These are phyloP conservation scores for Heteronetta atricapilla DNA, from an alignment of 2,113 vertebrate genomes.

Conservation along the genomic window DNA sequence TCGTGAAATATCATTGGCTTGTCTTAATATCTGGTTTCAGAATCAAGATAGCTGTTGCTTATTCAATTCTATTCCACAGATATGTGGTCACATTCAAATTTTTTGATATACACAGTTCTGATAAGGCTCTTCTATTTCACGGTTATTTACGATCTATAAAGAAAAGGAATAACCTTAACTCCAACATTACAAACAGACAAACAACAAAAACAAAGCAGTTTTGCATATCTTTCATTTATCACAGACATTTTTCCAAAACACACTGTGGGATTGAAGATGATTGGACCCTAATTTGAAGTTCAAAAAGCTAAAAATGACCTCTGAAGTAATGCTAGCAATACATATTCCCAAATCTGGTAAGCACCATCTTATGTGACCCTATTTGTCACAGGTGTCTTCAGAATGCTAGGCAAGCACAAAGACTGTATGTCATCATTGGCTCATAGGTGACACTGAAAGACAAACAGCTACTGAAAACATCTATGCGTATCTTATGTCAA, in stretches of 20 bases:
- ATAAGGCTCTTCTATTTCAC: background rate
- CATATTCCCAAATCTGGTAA: conserved; percentile 18
- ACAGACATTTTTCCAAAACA: background rate
- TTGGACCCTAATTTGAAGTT: background rate
- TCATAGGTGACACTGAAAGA: background rate
- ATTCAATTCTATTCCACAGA: background rate
- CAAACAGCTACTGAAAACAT: conserved; percentile 3
- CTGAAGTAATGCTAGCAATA: conserved; percentile 44
- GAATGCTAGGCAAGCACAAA: background rate
- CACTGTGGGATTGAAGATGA: background rate
- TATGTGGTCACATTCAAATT: background rate
- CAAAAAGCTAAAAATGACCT: conserved; percentile 19
- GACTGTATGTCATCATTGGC: background rate
- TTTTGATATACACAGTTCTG: background rate
- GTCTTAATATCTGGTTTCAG: background rate
- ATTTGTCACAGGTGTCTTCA: background rate
- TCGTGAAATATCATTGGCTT: background rate
- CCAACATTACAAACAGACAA: background rate
- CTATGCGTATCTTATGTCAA: background rate
- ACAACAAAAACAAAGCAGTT: background rate
- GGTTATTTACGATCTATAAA: background rate
- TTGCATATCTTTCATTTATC: background rate
- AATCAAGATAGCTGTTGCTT: background rate
- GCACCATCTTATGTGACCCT: background rate
- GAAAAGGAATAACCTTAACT: background rate